These are phyloP conservation scores for Anarrhichthys ocellatus DNA, from an alignment of 2,113 vertebrate genomes.

Conservation along the genomic window DNA sequence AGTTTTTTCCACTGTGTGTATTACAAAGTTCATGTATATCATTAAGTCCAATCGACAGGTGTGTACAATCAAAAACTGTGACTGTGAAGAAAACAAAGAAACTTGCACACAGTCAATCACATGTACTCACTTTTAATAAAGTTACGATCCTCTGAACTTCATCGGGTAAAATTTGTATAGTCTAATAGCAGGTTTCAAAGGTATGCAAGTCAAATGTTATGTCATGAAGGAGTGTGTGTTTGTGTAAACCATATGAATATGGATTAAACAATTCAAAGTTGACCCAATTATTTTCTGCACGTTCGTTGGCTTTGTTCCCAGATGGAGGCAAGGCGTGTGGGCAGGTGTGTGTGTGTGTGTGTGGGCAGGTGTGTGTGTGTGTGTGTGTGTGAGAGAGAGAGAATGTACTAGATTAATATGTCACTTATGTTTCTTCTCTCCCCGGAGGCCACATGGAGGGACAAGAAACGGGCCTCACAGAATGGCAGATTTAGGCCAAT, in stretches of 20 bases:
- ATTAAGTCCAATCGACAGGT: not conserved
- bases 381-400: not conserved
- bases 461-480: slow-evolving; percentile 34
- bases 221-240: slow-evolving; percentile 1
- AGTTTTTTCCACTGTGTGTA: not conserved
- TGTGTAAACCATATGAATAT: slow-evolving; percentile 12
- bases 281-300: slow-evolving; percentile 68
- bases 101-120: not conserved
- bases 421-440: slow-evolving; percentile 56
- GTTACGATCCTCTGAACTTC: not conserved
- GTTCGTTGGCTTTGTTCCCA: slow-evolving; percentile 46
- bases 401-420: slow-evolving; percentile 51
- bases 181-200: not conserved
- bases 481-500: slow-evolving; percentile 83
- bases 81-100: not conserved
- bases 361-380: not conserved
- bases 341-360: slow-evolving; percentile 24
- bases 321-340: slow-evolving; percentile 23
- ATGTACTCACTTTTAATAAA: not conserved
- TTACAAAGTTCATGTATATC: not conserved
- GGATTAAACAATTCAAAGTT: slow-evolving; percentile 40
- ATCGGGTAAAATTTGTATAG: not conserved
- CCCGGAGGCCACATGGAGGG: slow-evolving; percentile 53
- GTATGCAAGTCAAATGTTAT: not conserved
- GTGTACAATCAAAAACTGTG: not conserved